A percentile compares a stretch with the other conserved stretches of the same genome.
Conservation (phyloP, 1,140 invertebrate genomes). For the Bombyx mori region DNA sequence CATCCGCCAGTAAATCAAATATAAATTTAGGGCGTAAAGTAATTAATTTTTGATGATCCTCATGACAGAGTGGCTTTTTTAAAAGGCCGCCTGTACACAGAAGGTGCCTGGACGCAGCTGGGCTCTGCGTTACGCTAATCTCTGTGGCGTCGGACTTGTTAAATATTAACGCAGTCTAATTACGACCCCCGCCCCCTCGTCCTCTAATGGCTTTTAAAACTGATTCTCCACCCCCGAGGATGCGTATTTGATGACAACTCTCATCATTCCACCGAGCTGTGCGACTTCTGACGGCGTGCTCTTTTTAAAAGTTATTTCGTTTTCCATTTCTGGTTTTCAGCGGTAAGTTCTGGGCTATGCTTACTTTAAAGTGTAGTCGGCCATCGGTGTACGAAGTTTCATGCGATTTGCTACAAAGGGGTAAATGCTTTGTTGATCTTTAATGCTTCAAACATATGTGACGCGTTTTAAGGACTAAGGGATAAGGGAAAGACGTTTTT, state of each 20-base stretch:
- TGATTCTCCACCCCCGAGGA: constrained; percentile 62
- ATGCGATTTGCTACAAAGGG: background rate
- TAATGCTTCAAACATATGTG: constrained; percentile 33
- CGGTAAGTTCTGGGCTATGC: background rate
- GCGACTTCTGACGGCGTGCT: background rate
- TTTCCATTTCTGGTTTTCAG: background rate
- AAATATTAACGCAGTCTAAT: constrained; percentile 70
- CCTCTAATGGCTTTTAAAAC: constrained; percentile 69
- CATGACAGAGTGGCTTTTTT: constrained; percentile 55
- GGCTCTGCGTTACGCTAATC: constrained; percentile 48
- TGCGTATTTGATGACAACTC: constrained; percentile 70
- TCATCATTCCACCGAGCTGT: constrained; percentile 26
- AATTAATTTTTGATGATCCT: constrained; percentile 62
- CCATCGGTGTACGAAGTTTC: too few relatives aligned
- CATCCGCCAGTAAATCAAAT: too few relatives aligned
- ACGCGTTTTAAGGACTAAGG: constrained; percentile 6
- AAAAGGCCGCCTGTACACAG: constrained; percentile 37
- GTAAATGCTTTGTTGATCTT: constrained; percentile 9
- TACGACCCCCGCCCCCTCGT: constrained; percentile 45
- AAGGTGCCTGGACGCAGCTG: constrained; percentile 53
- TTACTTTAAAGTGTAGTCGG: constrained; percentile 1
- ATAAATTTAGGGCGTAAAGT: constrained; percentile 28
- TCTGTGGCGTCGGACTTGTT: constrained; percentile 59
- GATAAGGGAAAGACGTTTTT: too few relatives aligned
- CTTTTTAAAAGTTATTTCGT: background rate